Base-by-base conservation (phyloP, 2,113 vertebrate species). In the Okapia johnstoni region DNA sequence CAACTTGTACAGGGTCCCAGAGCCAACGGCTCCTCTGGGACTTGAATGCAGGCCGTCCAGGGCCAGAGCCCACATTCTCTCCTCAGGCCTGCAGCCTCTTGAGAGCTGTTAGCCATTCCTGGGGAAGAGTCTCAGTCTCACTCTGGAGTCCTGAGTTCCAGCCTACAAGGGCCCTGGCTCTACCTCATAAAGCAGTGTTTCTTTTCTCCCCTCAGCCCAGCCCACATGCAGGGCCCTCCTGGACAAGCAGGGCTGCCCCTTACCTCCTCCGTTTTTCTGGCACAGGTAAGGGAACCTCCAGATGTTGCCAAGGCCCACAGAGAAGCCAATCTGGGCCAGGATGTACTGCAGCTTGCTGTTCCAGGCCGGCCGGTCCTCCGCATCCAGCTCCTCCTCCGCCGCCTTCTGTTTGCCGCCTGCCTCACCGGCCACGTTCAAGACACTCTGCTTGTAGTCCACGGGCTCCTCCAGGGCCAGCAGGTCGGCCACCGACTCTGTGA, bases 281-380 rank as follows among this genome's bases (percentile, higher is more conserved):
- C 99, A 99, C 97, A 99, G 98, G 98, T 99, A 99, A 17, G 99
- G 99, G 98, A 99, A 99, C 97, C 99, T 99, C 99, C 99, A 99
- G 97, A 99, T 99, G 0, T 99, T 99, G 48, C 99, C 99, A 79
- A 99, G 98, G 54, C 99, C 99, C 88, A 99, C 99, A 0, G 99
- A 99, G 98, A 99, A 99, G 98, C 99, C 99, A 15, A 99, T 99
- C 98, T 99, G 99, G 0, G 99, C 99, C 96, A 99, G 98, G 98
- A 99, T 99, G 98, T 99, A 99, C 99, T 99, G 99, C 96, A 99
- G 95, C 89, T 99, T 99, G 99, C 99, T 99, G 98, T 99, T 99
- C 99, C 99, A 99, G 0, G 99, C 99, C 0, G 99, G 99, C 16
- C 99, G 98, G 60, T 99, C 99, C n/a, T 99, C 99, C 0, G 93